Base-by-base conservation (phyloP, 2,888 invertebrate species). In the Orthosia gothica region DNA sequence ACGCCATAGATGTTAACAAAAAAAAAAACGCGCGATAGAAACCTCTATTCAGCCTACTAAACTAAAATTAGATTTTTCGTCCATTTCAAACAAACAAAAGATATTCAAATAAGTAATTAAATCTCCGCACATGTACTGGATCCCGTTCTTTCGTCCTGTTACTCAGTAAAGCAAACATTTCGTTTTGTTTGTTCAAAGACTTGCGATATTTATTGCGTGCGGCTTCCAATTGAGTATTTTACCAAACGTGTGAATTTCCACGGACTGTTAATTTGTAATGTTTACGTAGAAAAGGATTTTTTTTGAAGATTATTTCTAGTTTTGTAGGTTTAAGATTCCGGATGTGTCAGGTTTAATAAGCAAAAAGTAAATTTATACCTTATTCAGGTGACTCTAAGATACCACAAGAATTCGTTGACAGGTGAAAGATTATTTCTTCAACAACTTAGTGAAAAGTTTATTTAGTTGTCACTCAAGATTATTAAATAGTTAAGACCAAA, bases 241-340 rank as follows among this genome's bases (percentile, higher is more conserved):
- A 74, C 32, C 52, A 45, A 67, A 70, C 63, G 62, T 87, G 78
- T 79, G 78, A 81, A 83, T 76, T 76, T 73, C 23, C 59, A 62
- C 72, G 76, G 74, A 74, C 83, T 82, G 82, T 78, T 87, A 80
- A 85, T 82, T 85, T 82, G 20, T 70, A 50, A 83, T n/a, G 50
- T 73, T 68, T 72, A 64, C 63, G 49, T 49, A 64, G 23, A 67
- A 45, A 23, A 63, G 13, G 15, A 65, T 26, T 12, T 45, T 59
- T 52, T 49, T 20, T 18, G 0, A 23, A 40, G 15, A 64, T 9
- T 61, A 57, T 15, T 32, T 54, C 26, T 40, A 18, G 5, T 5
- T n/a, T 15, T 54, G 45, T 55, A 0, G 16, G 4, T 59, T 52
- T 52, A 13, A 26, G 12, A 54, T 40, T 52, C 55, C 66, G 26